phyloP scores from a whole-genome alignment of 2,888 invertebrate genomes.

The Orgyia antiqua region DNA sequence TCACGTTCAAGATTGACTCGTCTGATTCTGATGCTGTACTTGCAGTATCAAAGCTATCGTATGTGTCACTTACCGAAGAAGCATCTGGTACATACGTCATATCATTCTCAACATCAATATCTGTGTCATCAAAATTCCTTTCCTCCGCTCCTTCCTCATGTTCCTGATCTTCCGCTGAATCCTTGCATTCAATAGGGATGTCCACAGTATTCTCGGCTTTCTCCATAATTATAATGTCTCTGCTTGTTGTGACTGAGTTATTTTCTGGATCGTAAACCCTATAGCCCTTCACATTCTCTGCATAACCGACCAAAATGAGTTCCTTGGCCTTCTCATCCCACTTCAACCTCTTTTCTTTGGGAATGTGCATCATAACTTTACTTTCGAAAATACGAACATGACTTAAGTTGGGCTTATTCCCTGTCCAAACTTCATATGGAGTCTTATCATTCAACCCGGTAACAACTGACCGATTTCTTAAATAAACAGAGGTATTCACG shows the following conservation, averaged over 20 bases:
- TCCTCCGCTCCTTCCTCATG: too few species aligned
- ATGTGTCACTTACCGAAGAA: slow-evolving; percentile 1
- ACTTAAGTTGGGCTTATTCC: too few species aligned
- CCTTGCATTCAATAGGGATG: slow-evolving; percentile 1
- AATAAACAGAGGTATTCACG: not conserved
- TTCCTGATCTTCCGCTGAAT: too few species aligned
- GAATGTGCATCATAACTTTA: too few species aligned
- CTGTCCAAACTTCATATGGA: too few species aligned
- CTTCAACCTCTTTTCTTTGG: too few species aligned
- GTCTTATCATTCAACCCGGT: not conserved
- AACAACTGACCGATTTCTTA: slow-evolving; percentile 1
- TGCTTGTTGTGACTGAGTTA: slow-evolving; percentile 7
- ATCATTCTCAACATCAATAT: slow-evolving; percentile 1
- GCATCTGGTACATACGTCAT: slow-evolving; percentile 3
- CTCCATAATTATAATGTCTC: slow-evolving; percentile 9
- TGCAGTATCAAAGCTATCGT: not conserved
- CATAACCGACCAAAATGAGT: too few species aligned
- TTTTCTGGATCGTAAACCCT: too few species aligned
- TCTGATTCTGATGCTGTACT: slow-evolving; percentile 2
- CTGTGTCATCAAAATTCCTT: not conserved
- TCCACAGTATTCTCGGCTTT: not conserved
- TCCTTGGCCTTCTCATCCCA: too few species aligned
- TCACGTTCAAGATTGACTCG: not conserved
- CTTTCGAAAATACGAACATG: too few species aligned
- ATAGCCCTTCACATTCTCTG: too few species aligned